Percentiles rank a stretch among this genome's conserved stretches.
Conservation (phyloP, 2,113 vertebrate genomes). For the Cynoglossus semilaevis region DNA sequence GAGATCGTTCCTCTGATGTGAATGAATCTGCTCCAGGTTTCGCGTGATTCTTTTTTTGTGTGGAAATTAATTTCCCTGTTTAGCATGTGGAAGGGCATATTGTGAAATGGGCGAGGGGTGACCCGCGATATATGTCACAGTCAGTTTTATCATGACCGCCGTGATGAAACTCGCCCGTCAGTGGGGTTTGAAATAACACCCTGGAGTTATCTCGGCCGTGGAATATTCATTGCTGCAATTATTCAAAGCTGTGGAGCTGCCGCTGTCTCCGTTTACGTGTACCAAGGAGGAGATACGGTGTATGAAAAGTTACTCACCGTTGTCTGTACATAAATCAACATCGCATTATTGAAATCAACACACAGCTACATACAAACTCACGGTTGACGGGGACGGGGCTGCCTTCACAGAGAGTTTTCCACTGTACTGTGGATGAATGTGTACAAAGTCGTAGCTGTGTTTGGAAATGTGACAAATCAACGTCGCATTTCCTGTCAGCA, state of each 20-base stretch:
- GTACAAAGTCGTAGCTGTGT: no score
- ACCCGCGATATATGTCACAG: constrained; percentile 58
- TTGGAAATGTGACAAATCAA: no score
- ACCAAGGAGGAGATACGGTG: constrained; percentile 39
- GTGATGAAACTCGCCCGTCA: constrained; percentile 59
- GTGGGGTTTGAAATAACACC: constrained; percentile 53
- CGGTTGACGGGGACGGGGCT: constrained; percentile 25
- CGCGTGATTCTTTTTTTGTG: constrained; percentile 19
- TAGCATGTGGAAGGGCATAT: constrained; percentile 42
- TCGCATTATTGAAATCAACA: constrained; percentile 66
- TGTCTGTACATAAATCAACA: constrained; percentile 69
- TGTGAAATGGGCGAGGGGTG: constrained; percentile 59
- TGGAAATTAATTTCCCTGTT: constrained; percentile 50
- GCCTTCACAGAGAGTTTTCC: constrained; percentile 30
- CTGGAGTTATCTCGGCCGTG: constrained; percentile 49
- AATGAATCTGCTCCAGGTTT: constrained; percentile 26
- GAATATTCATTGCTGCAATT: constrained; percentile 70
- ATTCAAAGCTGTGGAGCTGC: constrained; percentile 51
- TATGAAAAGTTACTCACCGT: constrained; percentile 57
- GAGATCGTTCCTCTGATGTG: constrained; percentile 50
- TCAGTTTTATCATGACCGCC: constrained; percentile 54
- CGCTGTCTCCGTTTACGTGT: constrained; percentile 50
- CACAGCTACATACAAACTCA: constrained; percentile 41
- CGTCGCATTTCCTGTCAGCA: no score
- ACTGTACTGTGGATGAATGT: no score